Conservation (phyloP, 1,140 invertebrate species). For the Stegodyphus mimosarum region DNA sequence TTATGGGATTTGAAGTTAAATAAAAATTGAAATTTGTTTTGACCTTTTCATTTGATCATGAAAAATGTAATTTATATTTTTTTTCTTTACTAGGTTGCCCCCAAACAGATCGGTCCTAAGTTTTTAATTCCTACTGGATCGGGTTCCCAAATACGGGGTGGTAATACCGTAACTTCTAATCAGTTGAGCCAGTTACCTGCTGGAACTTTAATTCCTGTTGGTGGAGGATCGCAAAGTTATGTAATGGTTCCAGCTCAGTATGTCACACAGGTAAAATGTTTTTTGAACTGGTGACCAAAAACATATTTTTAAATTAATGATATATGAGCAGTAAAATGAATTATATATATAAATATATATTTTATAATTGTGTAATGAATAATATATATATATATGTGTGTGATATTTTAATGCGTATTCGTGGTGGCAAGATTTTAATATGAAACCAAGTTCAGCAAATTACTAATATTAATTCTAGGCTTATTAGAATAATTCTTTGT, state of each 20-base stretch:
- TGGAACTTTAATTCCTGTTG: conserved; percentile 72
- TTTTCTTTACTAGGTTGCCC: conserved; percentile 10
- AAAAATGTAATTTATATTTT: not conserved
- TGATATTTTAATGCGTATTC: no score
- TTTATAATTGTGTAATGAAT: no score
- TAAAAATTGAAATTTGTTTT: not conserved
- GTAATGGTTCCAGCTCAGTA: conserved; percentile 75
- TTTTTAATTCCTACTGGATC: conserved; percentile 69
- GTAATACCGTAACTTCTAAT: conserved; percentile 67
- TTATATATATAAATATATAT: no score
- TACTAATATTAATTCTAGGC: no score
- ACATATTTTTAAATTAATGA: no score
- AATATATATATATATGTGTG: no score
- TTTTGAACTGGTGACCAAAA: not conserved
- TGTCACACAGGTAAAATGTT: conserved; percentile 69
- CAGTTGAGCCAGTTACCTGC: conserved; percentile 71
- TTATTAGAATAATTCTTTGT: no score
- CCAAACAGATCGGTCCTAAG: conserved; percentile 31
- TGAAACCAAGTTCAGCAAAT: no score
- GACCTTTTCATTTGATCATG: not conserved
- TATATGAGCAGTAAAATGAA: no score
- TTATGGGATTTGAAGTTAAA: not conserved
- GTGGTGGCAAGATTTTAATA: no score
- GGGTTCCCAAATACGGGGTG: conserved; percentile 63
- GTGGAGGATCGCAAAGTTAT: conserved; percentile 70